Base-by-base conservation (phyloP, 2,113 vertebrate genomes). In the Glaucomys volans region DNA sequence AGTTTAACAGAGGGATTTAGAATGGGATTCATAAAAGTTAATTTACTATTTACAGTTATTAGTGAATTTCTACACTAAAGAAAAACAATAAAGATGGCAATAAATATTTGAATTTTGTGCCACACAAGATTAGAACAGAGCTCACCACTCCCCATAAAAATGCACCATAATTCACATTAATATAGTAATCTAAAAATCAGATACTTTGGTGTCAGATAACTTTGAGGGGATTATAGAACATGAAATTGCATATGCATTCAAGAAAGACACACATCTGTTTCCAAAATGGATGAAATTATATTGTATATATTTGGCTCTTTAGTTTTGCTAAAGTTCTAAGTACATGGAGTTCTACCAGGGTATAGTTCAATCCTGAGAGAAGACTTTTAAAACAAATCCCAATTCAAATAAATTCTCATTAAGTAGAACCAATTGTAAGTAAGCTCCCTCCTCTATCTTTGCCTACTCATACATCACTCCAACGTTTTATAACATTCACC, bases 81-180 rank as follows among this genome's bases (percentile, higher is more conserved):
- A 62, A 87, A 95, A 90, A 89, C 20, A 84, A 47, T 47, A 47
- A 47, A 92, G 84, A 12, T 75, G 57, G 44, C 92, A 92, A 92
- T 91, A 96, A 71, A 97, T 96, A 96, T 82, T 57, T 96, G 86
- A 97, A 96, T 98, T 95, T 72, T 94, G 89, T 94, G 97, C 62
- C 71, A 77, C 57, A 83, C 57, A 97, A 97, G 93, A 88, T 11
- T 69, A 94, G 74, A 97, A 96, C 37, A 66, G 66, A 96, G 93
- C 81, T 96, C 85, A 44, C 40, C 95, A 92, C 94, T 97, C 74
- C 54, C 88, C 91, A 95, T 94, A 64, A 86, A 96, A 97, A 95
- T 14, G 95, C 18, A 96, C 40, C 40, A 90, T 28, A 90, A 88
- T 62, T 57, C 82, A 72, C 30, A 97, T 35, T 54, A 84, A 91